These are phyloP conservation scores for Carpatolechia fugitivella DNA, from an alignment of 2,888 invertebrate species.

Conservation along the genomic window DNA sequence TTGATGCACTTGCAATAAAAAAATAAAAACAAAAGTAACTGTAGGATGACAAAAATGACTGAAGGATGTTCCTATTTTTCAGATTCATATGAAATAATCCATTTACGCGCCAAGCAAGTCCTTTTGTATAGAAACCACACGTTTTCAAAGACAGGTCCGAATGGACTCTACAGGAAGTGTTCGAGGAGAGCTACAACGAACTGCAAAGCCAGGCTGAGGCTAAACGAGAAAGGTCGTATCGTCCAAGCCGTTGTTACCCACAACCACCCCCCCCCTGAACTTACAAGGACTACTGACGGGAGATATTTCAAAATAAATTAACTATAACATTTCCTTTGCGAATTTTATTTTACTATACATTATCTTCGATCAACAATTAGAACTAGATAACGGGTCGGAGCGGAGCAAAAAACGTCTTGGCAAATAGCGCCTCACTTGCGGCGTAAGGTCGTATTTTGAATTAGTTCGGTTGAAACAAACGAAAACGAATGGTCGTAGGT, in stretches of 20 bases:
- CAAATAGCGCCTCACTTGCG: no score
- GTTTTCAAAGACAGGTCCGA: slow-evolving; percentile 23
- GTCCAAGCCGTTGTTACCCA: slow-evolving; percentile 20
- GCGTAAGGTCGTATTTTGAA: no score
- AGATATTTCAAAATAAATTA: neutral
- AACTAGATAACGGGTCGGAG: no score
- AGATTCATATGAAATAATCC: slow-evolving; percentile 7
- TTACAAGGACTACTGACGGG: neutral
- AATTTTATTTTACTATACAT: no score
- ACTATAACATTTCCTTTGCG: no score
- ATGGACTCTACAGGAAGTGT: slow-evolving; percentile 23
- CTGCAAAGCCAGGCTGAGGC: slow-evolving; percentile 29
- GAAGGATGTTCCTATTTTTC: neutral
- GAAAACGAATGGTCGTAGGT: no score
- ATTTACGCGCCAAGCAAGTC: slow-evolving; percentile 14
- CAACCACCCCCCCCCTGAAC: slow-evolving; percentile 23
- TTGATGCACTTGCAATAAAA: no score
- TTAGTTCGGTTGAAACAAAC: no score
- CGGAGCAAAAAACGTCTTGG: no score
- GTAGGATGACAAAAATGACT: no score
- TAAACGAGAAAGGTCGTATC: slow-evolving; percentile 22
- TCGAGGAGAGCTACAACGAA: slow-evolving; percentile 26
- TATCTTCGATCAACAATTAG: no score
- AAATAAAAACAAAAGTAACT: no score
- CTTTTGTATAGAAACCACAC: slow-evolving; percentile 24